Evolutionary conservation across 2,113 vertebrate genomes (phyloP), one percentile per base, ranked within the genome.

Genomic region (Callopanchax toddi): DNA sequence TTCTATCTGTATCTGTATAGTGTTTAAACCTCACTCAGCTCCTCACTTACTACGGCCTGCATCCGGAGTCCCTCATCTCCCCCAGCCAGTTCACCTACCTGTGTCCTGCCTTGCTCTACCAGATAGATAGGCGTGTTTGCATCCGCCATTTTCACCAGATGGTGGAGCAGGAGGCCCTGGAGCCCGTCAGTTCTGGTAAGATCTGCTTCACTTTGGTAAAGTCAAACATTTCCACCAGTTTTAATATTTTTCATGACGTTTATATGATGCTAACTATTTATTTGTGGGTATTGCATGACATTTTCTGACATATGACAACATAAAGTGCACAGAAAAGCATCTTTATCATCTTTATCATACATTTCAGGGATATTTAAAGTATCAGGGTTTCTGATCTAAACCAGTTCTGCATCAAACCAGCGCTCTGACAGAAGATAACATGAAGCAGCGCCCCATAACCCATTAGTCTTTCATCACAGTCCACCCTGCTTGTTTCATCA

Each of bases 21-120:
- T 99, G 97, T 86, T 84, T 99, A 84, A 98, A 98, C 76, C 93
- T 96, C 74, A 97, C 96, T 6, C 93, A 97, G 88, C 91, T 99
- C 60, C 91, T 99, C 20, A 70, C 75, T 49, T 86, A 95, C 86
- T 97, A 95, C 2, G 97, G 97, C 56, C 83, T 98, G 63, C 93
- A 83, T 67, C 71, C 89, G 1, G 91, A 89, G 23, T 91, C 94
- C 21, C 90, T 90, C 10, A 97, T 99, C 89, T 96, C 95, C 59
- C 94, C 92, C 1, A 87, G 78, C 6, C 83, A 97, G 54, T 99
- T 99, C 52, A 91, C 94, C 1, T 97, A 94, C 71, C 87, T 99
- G 57, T 99, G 97, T 65, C 97, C 97, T 1, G 97, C 97, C 3
- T 72, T 99, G 79, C 93, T 99, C 0, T 99, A 99, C 88, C 97